Percentiles rank a stretch among this genome's conserved stretches.
These are phyloP conservation scores for Girardinichthys multiradiatus DNA, from an alignment of 2,113 vertebrate species.

Conservation along the genomic window DNA sequence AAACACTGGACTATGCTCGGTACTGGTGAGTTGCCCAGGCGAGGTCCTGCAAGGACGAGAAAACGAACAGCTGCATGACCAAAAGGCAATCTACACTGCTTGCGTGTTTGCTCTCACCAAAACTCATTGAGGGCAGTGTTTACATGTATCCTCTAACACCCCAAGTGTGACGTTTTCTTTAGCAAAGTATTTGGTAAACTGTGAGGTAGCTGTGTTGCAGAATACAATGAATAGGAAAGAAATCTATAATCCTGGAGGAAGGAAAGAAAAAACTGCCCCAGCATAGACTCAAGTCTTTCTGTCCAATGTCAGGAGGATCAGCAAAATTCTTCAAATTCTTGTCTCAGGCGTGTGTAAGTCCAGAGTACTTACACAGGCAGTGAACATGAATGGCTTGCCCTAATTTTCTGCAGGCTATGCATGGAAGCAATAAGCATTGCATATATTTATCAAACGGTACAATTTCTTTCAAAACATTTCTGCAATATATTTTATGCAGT, in stretches of 20 bases:
- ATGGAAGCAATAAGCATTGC: neutral
- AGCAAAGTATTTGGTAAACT: conserved; percentile 47
- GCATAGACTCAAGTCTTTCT: conserved; percentile 44
- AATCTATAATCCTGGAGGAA: conserved; percentile 20
- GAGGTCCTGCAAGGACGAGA: conserved; percentile 85
- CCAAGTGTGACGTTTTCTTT: conserved; percentile 58
- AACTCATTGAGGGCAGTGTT: conserved; percentile 53
- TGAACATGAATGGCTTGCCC: conserved; percentile 15
- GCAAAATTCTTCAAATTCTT: conserved; percentile 77
- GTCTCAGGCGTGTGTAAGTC: conserved; percentile 41
- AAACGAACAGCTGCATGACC: conserved; percentile 72
- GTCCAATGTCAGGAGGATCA: conserved; percentile 52
- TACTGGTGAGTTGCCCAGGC: conserved; percentile 97
- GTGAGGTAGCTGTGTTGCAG: conserved; percentile 11
- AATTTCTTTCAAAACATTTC: neutral
- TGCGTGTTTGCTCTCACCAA: conserved; percentile 57
- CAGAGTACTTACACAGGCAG: conserved; percentile 27
- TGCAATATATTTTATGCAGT: conserved; percentile 6
- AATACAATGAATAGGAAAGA: conserved; percentile 16
- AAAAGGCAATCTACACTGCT: conserved; percentile 66
- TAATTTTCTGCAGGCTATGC: neutral
- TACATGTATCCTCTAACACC: conserved; percentile 58
- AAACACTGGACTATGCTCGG: conserved; percentile 99
- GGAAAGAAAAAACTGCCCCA: conserved; percentile 23
- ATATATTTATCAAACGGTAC: neutral